These are phyloP conservation scores for Rallus limicola DNA, from an alignment of 2,113 vertebrate genomes.

Conservation along the genomic window DNA sequence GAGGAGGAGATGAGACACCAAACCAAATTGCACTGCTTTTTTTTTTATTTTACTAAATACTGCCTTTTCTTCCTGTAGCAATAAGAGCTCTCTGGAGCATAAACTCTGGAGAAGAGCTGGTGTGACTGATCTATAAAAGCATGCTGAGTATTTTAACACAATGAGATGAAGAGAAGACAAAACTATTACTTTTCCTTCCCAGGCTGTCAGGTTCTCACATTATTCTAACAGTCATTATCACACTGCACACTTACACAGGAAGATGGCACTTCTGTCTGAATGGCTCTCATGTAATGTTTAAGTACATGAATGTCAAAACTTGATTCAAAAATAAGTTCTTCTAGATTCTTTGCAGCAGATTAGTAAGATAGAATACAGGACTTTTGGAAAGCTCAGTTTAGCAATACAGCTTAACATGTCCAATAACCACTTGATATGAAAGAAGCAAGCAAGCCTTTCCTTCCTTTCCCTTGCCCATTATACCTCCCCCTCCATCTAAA, in stretches of 20 bases:
- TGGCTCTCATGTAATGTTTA: neutral
- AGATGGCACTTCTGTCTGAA: neutral
- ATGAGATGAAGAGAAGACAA: neutral
- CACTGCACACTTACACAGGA: neutral
- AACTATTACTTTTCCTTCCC: neutral
- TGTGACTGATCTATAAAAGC: slow-evolving; percentile 6
- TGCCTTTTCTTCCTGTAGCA: neutral
- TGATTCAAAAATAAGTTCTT: neutral
- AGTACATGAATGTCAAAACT: neutral
- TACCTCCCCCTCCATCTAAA: neutral
- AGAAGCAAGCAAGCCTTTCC: neutral
- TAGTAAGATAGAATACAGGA: neutral
- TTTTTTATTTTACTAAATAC: neutral
- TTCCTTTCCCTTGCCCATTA: neutral
- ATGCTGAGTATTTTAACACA: neutral
- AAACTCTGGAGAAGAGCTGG: neutral
- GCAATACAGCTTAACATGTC: neutral
- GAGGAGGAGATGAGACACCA: neutral
- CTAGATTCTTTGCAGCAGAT: neutral
- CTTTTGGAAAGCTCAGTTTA: neutral
- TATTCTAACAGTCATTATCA: slow-evolving; percentile 15
- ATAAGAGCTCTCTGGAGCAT: neutral
- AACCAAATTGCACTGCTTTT: neutral
- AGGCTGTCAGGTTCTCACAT: neutral
- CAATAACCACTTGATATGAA: neutral